Evolutionary conservation across 2,888 invertebrate genomes (phyloP), one percentile per base, ranked within the genome.

Genomic region (Apoda limacodes): DNA sequence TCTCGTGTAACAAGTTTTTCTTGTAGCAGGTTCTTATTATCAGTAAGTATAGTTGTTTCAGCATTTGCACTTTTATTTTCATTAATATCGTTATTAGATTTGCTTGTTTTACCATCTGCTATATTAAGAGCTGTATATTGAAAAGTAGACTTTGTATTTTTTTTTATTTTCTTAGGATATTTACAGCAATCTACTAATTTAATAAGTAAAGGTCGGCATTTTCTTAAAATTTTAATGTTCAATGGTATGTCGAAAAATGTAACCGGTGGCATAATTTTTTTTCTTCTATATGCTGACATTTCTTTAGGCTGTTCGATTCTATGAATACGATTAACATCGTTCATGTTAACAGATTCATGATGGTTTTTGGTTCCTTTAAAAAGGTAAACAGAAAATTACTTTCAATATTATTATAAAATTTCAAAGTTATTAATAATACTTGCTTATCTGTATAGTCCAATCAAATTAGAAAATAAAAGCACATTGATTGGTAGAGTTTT

Each of bases 121-220:
- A n/a, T n/a, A n/a, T n/a, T n/a, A n/a, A n/a, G n/a, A n/a, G n/a
- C n/a, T n/a, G n/a, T n/a, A n/a, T n/a, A n/a, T n/a, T n/a, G n/a
- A n/a, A n/a, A n/a, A n/a, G n/a, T n/a, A n/a, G n/a, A n/a, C n/a
- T 25, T 4, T 17, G 14, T 21, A 6, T 22, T 12, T 22, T 10
- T 33, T 35, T 22, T 33, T 5, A 32, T 32, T 13, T 42, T 37
- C 30, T 32, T 36, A 5, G 37, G 43, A 31, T 34, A 25, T 25
- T 39, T 38, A 21, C 33, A 22, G 33, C 35, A 48, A 22, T 48
- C 46, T 2, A 46, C 43, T 4, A 48, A 22, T 10, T 33, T 36
- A 17, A 48, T 37, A 14, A 25, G 32, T 13, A 43, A 28, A 2
- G 48, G 43, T 5, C 36, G 33, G 34, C 46, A 48, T 12, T 34